Evolutionary conservation across 2,113 vertebrate species (phyloP), one percentile per base, ranked within the genome.

Genomic region (Pituophis catenifer): DNA sequence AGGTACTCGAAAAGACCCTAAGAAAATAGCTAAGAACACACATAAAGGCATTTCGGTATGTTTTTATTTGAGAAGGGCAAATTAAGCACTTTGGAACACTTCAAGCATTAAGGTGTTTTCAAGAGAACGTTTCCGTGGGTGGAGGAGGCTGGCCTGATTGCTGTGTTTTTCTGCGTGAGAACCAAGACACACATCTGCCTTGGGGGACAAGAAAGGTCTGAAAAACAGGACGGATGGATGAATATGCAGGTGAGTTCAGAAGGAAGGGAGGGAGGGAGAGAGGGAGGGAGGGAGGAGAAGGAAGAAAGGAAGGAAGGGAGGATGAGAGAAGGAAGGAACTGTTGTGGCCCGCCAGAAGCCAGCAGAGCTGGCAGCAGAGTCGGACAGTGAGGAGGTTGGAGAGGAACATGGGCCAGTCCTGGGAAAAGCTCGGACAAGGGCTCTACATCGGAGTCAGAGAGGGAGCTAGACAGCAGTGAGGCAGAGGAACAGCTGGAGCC

Each of bases 1-100:
- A 95, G 99, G 98, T 95, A 99, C 98, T 86, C 99, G 98, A 94
- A 99, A 99, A 92, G 99, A 99, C 90, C 99, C 99, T 96, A 99
- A 97, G 94, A 99, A 99, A 96, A 99, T 99, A 44, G 99, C 99
- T 99, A 70, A 90, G 91, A 50, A 90, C 93, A 94, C 58, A 94
- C 94, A 93, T 1, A 93, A 9, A 81, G 33, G 17, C 33, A 81
- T 81, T 81, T 81, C 8, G 17, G 75, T 38, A 21, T 38, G 15
- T 38, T 81, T 38, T 81, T 21, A 81, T 33, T 17, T 33, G 70
- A 75, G 70, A 75, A 75, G 1, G n/a, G n/a, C 70, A 75, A 75
- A 75, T 81, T 38, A 81, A 38, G 33, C 70, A n/a, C 62, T 70
- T 70, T 13, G 11, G 13, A 70, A 70, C 4, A n/a, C 62, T 70